Evolutionary conservation across 2,888 invertebrate species (phyloP).

Genomic region (Drosophila incognita): DNA sequence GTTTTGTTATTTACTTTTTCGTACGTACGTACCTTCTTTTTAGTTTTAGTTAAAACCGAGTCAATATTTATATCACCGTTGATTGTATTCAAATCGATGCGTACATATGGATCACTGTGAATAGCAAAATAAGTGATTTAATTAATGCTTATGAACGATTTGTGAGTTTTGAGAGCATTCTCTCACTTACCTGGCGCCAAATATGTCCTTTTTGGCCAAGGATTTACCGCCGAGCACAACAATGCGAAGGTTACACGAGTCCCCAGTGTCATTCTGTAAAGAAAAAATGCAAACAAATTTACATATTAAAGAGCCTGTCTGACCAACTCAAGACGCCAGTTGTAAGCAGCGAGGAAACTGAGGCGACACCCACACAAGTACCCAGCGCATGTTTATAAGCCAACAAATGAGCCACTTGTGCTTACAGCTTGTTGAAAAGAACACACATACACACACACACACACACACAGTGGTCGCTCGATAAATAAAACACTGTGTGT

Average conservation of each 20-base stretch:
- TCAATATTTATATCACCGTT: slow-evolving; percentile 95
- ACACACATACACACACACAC: background rate
- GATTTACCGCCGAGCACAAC: slow-evolving; percentile 94
- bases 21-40: slow-evolving; percentile 92
- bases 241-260: slow-evolving; percentile 92
- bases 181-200: slow-evolving; percentile 94
- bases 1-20: background rate
- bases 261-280: slow-evolving; percentile 90
- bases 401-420: slow-evolving; percentile 55
- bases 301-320: slow-evolving; percentile 10
- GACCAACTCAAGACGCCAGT: background rate
- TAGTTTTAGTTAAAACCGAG: slow-evolving; percentile 97
- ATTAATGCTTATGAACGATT: background rate
- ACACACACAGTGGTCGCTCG: slow-evolving; percentile 6
- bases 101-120: slow-evolving; percentile 97
- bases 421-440: slow-evolving; percentile 14
- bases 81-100: slow-evolving; percentile 94
- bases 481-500: background rate
- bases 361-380: background rate
- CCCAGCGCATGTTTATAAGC: background rate
- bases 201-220: slow-evolving; percentile 99
- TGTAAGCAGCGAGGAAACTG: background rate
- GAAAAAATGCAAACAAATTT: slow-evolving; percentile 40
- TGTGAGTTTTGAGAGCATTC: background rate
- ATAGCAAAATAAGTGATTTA: background rate